Conservation (phyloP, 1,140 invertebrate species). For the Liolophura sinensis region DNA sequence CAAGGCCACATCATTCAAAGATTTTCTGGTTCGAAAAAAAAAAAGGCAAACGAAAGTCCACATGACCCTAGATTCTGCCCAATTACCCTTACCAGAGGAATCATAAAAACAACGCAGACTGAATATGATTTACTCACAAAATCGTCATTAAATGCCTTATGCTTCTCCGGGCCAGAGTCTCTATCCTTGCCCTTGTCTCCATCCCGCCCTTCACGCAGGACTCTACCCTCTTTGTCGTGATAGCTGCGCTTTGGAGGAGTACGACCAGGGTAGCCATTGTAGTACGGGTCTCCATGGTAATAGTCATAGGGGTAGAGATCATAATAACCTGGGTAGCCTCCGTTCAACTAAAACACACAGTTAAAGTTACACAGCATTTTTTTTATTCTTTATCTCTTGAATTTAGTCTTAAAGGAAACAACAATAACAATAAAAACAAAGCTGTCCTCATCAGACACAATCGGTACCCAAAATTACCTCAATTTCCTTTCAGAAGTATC, state of each 20-base stretch:
- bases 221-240: slow-evolving; percentile 44
- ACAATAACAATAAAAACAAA: neutral
- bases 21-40: too few relatives aligned
- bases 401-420: neutral
- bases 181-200: slow-evolving; percentile 27
- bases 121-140: slow-evolving; percentile 43
- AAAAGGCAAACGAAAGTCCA: too few relatives aligned
- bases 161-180: slow-evolving; percentile 40
- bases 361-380: neutral
- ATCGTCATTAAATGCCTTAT: slow-evolving; percentile 50
- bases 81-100: too few relatives aligned
- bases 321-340: slow-evolving; percentile 37
- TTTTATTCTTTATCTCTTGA: too few relatives aligned
- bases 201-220: slow-evolving; percentile 32
- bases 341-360: slow-evolving; percentile 32
- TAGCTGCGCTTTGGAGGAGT: slow-evolving; percentile 27
- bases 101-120: neutral
- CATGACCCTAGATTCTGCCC: too few relatives aligned
- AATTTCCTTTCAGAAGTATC: too few relatives aligned
- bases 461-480: neutral
- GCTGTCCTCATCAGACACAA: neutral
- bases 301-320: slow-evolving; percentile 45
- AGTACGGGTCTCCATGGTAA: slow-evolving; percentile 31
- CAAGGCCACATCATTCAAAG: too few relatives aligned
- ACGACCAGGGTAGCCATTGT: slow-evolving; percentile 25